Conservation (phyloP, 2,888 invertebrate genomes). For the Acheta domesticus region DNA sequence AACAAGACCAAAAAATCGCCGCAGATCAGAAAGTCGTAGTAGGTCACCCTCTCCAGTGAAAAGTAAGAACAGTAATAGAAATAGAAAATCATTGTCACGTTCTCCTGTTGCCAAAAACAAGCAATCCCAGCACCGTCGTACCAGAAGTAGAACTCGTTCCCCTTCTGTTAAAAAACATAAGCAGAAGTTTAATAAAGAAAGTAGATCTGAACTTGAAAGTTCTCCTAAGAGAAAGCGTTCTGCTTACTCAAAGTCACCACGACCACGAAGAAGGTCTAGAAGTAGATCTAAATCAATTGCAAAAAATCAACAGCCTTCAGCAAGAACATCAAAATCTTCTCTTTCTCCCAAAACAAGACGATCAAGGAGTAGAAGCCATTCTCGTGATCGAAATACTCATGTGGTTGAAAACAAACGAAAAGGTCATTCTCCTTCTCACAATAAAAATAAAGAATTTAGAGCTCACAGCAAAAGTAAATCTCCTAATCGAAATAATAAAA, state of each 20-base stretch:
- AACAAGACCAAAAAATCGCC: slow-evolving; percentile 27
- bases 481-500: slow-evolving; percentile 21
- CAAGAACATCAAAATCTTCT: slow-evolving; percentile 25
- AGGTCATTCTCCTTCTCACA: not conserved
- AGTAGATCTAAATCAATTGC: slow-evolving; percentile 31
- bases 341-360: slow-evolving; percentile 26
- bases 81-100: not conserved
- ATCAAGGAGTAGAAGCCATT: slow-evolving; percentile 23
- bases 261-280: slow-evolving; percentile 38
- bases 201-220: slow-evolving; percentile 12
- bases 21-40: slow-evolving; percentile 28
- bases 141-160: slow-evolving; percentile 25
- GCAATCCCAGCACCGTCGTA: not conserved
- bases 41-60: slow-evolving; percentile 29
- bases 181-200: slow-evolving; percentile 24
- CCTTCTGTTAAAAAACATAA: slow-evolving; percentile 24
- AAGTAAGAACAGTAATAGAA: not conserved
- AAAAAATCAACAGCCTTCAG: slow-evolving; percentile 29
- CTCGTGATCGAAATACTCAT: slow-evolving; percentile 19
- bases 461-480: slow-evolving; percentile 27
- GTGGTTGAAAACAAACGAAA: slow-evolving; percentile 4
- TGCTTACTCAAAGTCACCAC: slow-evolving; percentile 39
- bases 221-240: slow-evolving; percentile 37
- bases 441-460: not conserved
- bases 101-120: slow-evolving; percentile 26